phyloP scores from a whole-genome alignment of 1,140 invertebrate genomes.

The Megalopta genalis region DNA sequence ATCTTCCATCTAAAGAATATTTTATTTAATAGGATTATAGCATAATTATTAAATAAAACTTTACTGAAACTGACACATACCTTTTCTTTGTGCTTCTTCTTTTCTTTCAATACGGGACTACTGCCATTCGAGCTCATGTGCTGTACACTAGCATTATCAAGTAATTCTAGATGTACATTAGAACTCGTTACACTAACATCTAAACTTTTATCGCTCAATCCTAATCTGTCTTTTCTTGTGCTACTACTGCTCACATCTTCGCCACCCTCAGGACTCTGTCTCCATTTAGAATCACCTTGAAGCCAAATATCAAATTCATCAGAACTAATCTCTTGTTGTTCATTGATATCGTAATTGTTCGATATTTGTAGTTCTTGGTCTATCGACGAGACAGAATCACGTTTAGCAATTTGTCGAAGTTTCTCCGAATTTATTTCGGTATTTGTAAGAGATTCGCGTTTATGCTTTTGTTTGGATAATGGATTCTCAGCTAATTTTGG shows the following conservation, averaged over 20 bases:
- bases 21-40: not conserved
- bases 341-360: slow-evolving; percentile 74
- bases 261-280: slow-evolving; percentile 83
- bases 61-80: slow-evolving; percentile 52
- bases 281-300: slow-evolving; percentile 81
- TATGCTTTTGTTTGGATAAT: slow-evolving; percentile 76
- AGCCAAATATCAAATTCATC: slow-evolving; percentile 82
- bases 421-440: slow-evolving; percentile 62
- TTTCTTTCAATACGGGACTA: slow-evolving; percentile 79
- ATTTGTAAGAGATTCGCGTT: slow-evolving; percentile 60
- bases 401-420: slow-evolving; percentile 63
- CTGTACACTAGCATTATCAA: slow-evolving; percentile 78
- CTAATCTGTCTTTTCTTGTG: slow-evolving; percentile 77
- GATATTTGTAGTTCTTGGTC: slow-evolving; percentile 74
- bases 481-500: slow-evolving; percentile 76
- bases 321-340: slow-evolving; percentile 79
- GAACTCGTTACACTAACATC: slow-evolving; percentile 81
- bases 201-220: slow-evolving; percentile 80
- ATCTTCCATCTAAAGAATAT: slow-evolving; percentile 80
- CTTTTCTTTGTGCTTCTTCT: slow-evolving; percentile 82
- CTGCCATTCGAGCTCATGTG: slow-evolving; percentile 78
- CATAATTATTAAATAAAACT: not conserved
- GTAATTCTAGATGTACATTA: slow-evolving; percentile 81
- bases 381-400: slow-evolving; percentile 75
- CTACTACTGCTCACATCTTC: slow-evolving; percentile 81